Evolutionary conservation across 2,797 vertebrate species (phyloP).

Genomic region (Arrhamphus sclerolepis): DNA sequence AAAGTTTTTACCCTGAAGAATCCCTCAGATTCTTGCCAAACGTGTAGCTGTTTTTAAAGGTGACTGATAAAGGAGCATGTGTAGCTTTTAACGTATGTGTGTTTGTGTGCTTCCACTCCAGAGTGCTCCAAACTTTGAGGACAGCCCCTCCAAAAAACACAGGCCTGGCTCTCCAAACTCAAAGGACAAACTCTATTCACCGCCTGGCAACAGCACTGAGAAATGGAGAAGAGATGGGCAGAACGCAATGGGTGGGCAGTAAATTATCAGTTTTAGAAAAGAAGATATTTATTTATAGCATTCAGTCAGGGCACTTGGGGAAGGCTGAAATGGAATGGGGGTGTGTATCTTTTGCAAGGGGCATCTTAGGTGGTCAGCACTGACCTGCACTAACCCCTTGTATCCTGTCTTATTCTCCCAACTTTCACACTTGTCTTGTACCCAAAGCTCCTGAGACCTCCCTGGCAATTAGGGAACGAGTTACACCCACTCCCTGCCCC

Average conservation of each 20-base stretch:
- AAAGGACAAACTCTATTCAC: conserved; percentile 75
- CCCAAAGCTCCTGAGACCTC: conserved; percentile 79
- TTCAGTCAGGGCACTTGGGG: conserved; percentile 66
- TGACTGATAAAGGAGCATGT: conserved; percentile 68
- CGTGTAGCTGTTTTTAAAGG: conserved; percentile 39
- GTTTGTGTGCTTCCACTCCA: conserved; percentile 75
- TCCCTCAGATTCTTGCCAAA: conserved; percentile 32
- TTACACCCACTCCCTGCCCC: conserved; percentile 78
- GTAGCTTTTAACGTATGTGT: conserved; percentile 65
- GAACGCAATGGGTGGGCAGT: conserved; percentile 73
- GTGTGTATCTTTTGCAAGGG: conserved; percentile 67
- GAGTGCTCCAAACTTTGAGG: conserved; percentile 80
- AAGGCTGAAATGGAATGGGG: conserved; percentile 54
- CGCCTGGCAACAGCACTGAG: conserved; percentile 73
- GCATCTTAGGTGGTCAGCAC: conserved; percentile 93
- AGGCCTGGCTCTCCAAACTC: conserved; percentile 76
- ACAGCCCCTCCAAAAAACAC: conserved; percentile 79
- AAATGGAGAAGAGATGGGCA: conserved; percentile 79
- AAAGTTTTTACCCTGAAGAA: conserved; percentile 33
- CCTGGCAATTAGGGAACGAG: conserved; percentile 97
- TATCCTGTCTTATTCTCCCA: conserved; percentile 94
- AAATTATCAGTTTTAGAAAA: conserved; percentile 79
- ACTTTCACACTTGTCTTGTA: conserved; percentile 79
- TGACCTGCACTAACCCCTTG: conserved; percentile 90
- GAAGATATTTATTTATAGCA: conserved; percentile 82